phyloP scores from a whole-genome alignment of 2,113 vertebrate genomes.

The Cephalopholis sonnerati region DNA sequence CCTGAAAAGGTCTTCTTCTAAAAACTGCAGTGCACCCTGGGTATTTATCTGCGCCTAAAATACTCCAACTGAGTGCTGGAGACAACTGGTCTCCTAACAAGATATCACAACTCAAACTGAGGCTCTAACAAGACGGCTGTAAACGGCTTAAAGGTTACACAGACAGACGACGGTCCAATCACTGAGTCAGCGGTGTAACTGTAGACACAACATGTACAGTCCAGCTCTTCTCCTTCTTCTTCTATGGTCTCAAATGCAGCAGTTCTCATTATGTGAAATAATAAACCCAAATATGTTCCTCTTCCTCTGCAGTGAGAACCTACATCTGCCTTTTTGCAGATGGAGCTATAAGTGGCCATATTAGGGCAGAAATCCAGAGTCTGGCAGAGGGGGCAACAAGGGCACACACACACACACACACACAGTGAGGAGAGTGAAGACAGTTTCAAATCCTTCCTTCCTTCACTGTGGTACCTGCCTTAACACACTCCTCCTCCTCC shows the following conservation, averaged over 20 bases:
- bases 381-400: constrained; percentile 46
- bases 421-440: background rate
- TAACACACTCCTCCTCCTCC: background rate
- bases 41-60: too few relatives aligned
- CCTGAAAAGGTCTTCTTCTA: too few relatives aligned
- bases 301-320: constrained; percentile 2
- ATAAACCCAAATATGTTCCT: background rate
- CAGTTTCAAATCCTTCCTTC: constrained; percentile 23
- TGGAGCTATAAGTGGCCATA: constrained; percentile 67
- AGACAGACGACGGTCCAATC: background rate
- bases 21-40: background rate
- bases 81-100: too few relatives aligned
- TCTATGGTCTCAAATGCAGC: background rate
- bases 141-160: too few relatives aligned
- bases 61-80: too few relatives aligned
- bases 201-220: background rate
- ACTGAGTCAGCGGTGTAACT: background rate
- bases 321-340: constrained; percentile 35
- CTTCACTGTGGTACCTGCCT: constrained; percentile 38
- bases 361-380: constrained; percentile 74
- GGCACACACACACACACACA: background rate
- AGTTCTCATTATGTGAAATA: background rate
- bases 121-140: too few relatives aligned
- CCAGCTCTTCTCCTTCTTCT: background rate
- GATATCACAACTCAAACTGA: too few relatives aligned